phyloP scores from a whole-genome alignment of 2,888 invertebrate genomes.

The Cheilosia vernalis region DNA sequence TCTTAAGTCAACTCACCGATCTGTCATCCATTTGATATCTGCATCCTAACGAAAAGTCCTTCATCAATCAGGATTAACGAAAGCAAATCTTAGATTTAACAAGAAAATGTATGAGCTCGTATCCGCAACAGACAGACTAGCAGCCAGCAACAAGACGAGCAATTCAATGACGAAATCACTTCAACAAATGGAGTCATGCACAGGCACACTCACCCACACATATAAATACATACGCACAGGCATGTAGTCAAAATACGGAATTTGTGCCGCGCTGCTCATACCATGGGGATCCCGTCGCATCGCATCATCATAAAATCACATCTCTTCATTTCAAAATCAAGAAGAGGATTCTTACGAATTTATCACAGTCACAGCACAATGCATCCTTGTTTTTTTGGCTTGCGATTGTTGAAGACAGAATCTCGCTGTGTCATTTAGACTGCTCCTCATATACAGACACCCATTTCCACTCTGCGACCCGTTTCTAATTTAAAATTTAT shows the following conservation, averaged over 20 bases:
- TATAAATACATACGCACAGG: not conserved
- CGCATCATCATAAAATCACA: constrained; percentile 58
- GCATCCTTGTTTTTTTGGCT: constrained; percentile 23
- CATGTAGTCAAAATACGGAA: not conserved
- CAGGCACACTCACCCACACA: not conserved
- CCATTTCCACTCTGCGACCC: not conserved
- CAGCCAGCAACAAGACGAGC: not conserved
- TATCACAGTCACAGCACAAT: constrained; percentile 24
- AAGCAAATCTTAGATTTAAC: constrained; percentile 31
- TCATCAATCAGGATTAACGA: constrained; percentile 66
- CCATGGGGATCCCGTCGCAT: constrained; percentile 22
- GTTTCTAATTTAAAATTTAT: constrained; percentile 56
- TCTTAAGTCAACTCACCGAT: constrained; percentile 32
- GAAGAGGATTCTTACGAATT: constrained; percentile 19
- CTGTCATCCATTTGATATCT: constrained; percentile 45
- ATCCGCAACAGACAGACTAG: not conserved
- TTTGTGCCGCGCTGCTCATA: constrained; percentile 6
- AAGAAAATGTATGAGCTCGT: constrained; percentile 15
- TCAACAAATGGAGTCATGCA: constrained; percentile 15
- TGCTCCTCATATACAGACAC: not conserved
- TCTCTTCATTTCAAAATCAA: constrained; percentile 32
- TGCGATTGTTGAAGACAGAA: constrained; percentile 3
- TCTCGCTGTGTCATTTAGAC: constrained; percentile 2
- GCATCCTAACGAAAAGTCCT: constrained; percentile 36
- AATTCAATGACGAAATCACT: constrained; percentile 39